Evolutionary conservation across 1,140 invertebrate genomes (phyloP), one percentile per base, ranked within the genome.

Genomic region (Aphaenogaster ashmeadi): DNA sequence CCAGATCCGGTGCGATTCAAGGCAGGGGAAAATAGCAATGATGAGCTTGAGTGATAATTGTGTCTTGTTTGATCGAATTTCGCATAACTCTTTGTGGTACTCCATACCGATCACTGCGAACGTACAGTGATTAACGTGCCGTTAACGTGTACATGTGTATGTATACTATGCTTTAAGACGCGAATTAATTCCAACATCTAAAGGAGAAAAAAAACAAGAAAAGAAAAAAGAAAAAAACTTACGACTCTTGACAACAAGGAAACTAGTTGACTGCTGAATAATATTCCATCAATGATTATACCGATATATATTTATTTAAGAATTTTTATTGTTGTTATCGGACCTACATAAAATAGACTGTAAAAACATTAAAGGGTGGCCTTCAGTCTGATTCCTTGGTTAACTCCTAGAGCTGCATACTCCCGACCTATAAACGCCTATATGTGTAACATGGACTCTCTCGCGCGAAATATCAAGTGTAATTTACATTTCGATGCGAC

Each of bases 281-380:
- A 93, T 94, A 94, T 94, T 94, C 93, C 93, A 94, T 93, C 93
- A 91, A 93, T 92, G 89, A 94, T 93, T 93, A 94, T 92, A 92
- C 92, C 91, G 89, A 94, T 94, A 94, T 94, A 93, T 94, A 94
- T 94, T 94, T 94, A 94, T 94, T 95, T 95, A 95, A 95, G 93
- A 94, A 94, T 94, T 95, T 95, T 95, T 94, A 95, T 95, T 94
- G 91, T 93, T 94, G 93, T 94, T 94, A 94, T 93, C 93, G 91
- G 94, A 94, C 91, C 93, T 92, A 92, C 92, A 94, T 94, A 93
- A 94, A 94, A 95, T 94, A 95, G 93, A 94, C 92, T 95, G 93
- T 94, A 94, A 94, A 94, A 94, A 94, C 86, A 94, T 92, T 93
- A 90, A 93, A 94, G 94, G 92, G 94, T 94, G 94, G 94, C 93